Conservation (phyloP, 2,113 vertebrate species). For the Cathartes aura region DNA sequence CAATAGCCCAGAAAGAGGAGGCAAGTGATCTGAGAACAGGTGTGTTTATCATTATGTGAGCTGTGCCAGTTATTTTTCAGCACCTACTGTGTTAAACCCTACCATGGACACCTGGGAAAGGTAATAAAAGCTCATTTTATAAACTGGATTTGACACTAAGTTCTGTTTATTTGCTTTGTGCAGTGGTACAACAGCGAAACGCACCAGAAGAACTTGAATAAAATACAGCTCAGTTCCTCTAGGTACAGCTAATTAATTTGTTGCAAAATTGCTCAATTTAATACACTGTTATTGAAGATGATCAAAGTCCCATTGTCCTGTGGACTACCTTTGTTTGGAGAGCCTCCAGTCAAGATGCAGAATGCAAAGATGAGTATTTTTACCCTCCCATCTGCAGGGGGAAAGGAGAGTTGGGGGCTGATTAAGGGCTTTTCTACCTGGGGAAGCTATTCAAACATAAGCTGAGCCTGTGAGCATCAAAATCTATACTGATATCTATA, state of each 20-base stretch:
- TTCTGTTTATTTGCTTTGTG: constrained; percentile 53
- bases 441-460: not conserved
- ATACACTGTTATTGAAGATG: not conserved
- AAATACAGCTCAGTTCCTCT: not conserved
- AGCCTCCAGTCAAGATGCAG: not conserved
- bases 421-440: not conserved
- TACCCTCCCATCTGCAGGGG: not conserved
- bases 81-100: constrained; percentile 30
- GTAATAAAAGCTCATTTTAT: constrained; percentile 36
- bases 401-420: not conserved
- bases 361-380: not conserved
- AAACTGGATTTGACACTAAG: constrained; percentile 38
- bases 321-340: not conserved
- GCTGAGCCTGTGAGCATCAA: not conserved
- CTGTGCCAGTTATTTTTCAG: not conserved
- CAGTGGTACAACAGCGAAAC: not conserved
- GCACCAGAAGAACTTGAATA: not conserved
- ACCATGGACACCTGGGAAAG: not conserved
- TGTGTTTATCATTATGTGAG: not conserved
- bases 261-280: not conserved
- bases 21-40: not conserved
- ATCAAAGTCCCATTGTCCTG: not conserved
- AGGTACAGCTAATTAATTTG: constrained; percentile 31
- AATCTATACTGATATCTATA: not conserved
- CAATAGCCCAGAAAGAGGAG: not conserved